Conservation (phyloP, 1,140 invertebrate species). For the Drosophila ercepeae region DNA sequence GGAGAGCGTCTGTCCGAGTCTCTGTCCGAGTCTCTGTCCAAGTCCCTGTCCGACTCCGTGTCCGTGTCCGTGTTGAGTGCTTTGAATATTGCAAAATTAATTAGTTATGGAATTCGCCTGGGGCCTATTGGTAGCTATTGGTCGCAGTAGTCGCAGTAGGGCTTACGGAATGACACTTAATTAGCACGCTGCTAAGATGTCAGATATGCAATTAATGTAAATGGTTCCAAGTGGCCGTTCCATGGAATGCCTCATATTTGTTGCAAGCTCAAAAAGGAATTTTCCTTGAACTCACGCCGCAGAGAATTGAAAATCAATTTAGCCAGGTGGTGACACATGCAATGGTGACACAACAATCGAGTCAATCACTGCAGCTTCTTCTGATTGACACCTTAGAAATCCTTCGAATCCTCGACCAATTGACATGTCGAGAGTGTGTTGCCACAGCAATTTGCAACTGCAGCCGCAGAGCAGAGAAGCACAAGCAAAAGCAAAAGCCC, state of each 20-base stretch:
- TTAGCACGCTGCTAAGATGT: slow-evolving; percentile 39
- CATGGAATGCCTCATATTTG: background rate
- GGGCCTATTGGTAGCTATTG: slow-evolving; percentile 10
- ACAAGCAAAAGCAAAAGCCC: no score
- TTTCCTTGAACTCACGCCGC: background rate
- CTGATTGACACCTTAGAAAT: slow-evolving; percentile 43
- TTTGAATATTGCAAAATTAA: slow-evolving; percentile 50
- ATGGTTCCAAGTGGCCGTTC: background rate
- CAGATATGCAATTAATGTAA: slow-evolving; percentile 9
- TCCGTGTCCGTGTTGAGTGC: background rate
- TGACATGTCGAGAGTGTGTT: slow-evolving; percentile 33
- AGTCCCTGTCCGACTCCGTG: background rate
- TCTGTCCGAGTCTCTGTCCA: background rate
- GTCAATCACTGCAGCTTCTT: slow-evolving; percentile 52
- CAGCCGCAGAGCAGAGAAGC: slow-evolving; percentile 9
- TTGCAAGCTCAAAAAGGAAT: slow-evolving; percentile 11
- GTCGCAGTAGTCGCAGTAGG: background rate
- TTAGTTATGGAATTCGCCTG: slow-evolving; percentile 47
- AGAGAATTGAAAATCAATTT: slow-evolving; percentile 37
- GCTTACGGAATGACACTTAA: slow-evolving; percentile 20
- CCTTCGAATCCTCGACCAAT: slow-evolving; percentile 8
- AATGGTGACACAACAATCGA: slow-evolving; percentile 49
- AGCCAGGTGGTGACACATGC: slow-evolving; percentile 9
- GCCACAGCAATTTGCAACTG: slow-evolving; percentile 56
- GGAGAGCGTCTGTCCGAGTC: background rate